Percentiles rank a stretch among this genome's conserved stretches.
These are phyloP conservation scores for Battus philenor DNA, from an alignment of 1,140 invertebrate species.

Conservation along the genomic window DNA sequence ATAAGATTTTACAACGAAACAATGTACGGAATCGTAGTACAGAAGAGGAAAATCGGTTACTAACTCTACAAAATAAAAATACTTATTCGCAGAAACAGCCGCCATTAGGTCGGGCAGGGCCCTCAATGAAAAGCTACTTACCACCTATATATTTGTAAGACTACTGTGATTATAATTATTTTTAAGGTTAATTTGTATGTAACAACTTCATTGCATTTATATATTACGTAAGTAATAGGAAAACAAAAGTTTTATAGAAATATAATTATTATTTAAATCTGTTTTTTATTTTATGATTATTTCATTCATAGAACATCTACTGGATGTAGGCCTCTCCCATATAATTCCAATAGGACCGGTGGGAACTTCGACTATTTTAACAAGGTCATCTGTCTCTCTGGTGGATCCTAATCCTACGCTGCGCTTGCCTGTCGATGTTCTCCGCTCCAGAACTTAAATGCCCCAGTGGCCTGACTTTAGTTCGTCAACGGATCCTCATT, in stretches of 20 bases:
- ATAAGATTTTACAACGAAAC: slow-evolving; percentile 60
- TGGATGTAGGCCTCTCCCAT: too few relatives aligned
- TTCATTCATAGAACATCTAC: too few relatives aligned
- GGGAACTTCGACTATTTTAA: too few relatives aligned
- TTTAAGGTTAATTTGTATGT: slow-evolving; percentile 42
- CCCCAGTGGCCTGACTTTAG: too few relatives aligned
- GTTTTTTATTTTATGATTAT: not conserved
- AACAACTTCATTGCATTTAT: slow-evolving; percentile 60
- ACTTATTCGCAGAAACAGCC: slow-evolving; percentile 42
- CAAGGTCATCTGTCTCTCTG: too few relatives aligned
- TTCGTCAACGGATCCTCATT: too few relatives aligned
- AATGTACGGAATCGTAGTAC: slow-evolving; percentile 25
- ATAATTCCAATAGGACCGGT: too few relatives aligned
- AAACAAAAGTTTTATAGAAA: slow-evolving; percentile 31
- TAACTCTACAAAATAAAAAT: slow-evolving; percentile 35
- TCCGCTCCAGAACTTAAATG: too few relatives aligned
- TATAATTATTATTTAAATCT: slow-evolving; percentile 19
- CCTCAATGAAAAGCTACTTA: slow-evolving; percentile 59
- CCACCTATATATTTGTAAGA: slow-evolving; percentile 56
- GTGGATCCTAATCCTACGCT: too few relatives aligned
- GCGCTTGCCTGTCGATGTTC: too few relatives aligned
- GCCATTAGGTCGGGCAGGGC: slow-evolving; percentile 59
- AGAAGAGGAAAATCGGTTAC: slow-evolving; percentile 30
- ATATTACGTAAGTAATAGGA: too few relatives aligned
- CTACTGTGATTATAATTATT: slow-evolving; percentile 44